Evolutionary conservation across 2,888 invertebrate species (phyloP), one percentile per base, ranked within the genome.

Genomic region (Eurytoma californica): DNA sequence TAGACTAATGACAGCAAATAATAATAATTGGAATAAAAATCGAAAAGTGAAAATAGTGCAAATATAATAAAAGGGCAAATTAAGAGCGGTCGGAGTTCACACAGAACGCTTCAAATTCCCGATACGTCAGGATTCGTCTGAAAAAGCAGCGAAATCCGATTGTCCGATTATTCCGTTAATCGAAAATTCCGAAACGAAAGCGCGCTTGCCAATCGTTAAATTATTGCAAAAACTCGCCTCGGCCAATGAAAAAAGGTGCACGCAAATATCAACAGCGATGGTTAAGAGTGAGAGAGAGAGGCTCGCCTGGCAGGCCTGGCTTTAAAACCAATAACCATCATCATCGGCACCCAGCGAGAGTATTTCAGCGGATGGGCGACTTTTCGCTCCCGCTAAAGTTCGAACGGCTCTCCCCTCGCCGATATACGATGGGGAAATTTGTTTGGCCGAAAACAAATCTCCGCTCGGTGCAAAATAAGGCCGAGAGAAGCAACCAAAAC

Each of bases 361-460:
- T 49, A 53, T 60, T 51, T 13, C 7, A 47, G 13, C 3, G 30
- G 57, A 28, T 39, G 28, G 57, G 67, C 55, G 77, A 73, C 73
- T 79, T 73, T 79, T 73, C 70, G n/a, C 16, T 16, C 9, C 24
- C 18, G 13, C 30, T 47, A 51, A 51, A 39, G 28, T 18, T 58
- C 14, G 12, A 4, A 24, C 24, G 24, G 9, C 70, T 70, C 49
- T 60, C 49, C 47, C 16, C 57, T 9, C 39, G 39, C 39, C 39
- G 39, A 39, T 39, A 39, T 39, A 39, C 39, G 39, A 39, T 51
- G 30, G 53, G 75, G 65, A 78, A 73, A 81, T 79, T 81, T 68
- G 76, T 79, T 79, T 76, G 78, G 68, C 47, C 65, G 69, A 78
- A 81, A 80, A 78, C 77, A 80, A 80, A 78, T 81, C 77, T 78